A percentile compares a stretch with the other conserved stretches of the same genome.
phyloP scores from a whole-genome alignment of 2,888 invertebrate species.

The Drosophila siamana region DNA sequence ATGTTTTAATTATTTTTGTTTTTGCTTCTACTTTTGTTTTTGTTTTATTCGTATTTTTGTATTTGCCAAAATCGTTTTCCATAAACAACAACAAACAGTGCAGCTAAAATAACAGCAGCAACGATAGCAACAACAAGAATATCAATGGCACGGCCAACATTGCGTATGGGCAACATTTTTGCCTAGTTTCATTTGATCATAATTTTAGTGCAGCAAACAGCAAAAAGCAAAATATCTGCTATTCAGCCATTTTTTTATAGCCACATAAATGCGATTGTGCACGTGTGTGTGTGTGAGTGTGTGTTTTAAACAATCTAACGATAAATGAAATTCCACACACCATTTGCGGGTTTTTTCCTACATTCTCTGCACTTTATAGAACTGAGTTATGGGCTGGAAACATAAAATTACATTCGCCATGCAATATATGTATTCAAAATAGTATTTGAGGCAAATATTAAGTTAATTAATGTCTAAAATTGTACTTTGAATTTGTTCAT shows the following conservation, averaged over 20 bases:
- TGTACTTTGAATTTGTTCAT: no score
- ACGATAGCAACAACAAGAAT: constrained; percentile 23
- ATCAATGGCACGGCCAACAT: constrained; percentile 10
- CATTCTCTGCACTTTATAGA: constrained; percentile 3
- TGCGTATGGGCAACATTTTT: constrained; percentile 45
- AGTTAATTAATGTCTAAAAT: no score
- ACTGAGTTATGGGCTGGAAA: background rate
- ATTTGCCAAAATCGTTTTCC: constrained; percentile 51
- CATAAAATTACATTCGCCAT: background rate
- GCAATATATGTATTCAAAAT: background rate
- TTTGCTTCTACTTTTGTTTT: constrained; percentile 59
- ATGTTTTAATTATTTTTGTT: constrained; percentile 65
- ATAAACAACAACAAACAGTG: constrained; percentile 43
- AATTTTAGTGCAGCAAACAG: constrained; percentile 52
- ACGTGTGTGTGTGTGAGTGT: constrained; percentile 8
- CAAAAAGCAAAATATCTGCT: constrained; percentile 16
- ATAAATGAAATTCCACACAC: constrained; percentile 49
- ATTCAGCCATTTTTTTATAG: constrained; percentile 54
- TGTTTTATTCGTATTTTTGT: constrained; percentile 32
- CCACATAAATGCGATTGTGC: constrained; percentile 34
- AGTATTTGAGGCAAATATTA: no score
- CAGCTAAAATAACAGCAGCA: constrained; percentile 32
- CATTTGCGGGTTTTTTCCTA: constrained; percentile 21
- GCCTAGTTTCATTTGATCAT: constrained; percentile 65
- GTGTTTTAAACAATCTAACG: constrained; percentile 57